A percentile compares a stretch with the other conserved stretches of the same genome.
Evolutionary conservation across 2,113 vertebrate species (phyloP).

Genomic region (Indri indri): DNA sequence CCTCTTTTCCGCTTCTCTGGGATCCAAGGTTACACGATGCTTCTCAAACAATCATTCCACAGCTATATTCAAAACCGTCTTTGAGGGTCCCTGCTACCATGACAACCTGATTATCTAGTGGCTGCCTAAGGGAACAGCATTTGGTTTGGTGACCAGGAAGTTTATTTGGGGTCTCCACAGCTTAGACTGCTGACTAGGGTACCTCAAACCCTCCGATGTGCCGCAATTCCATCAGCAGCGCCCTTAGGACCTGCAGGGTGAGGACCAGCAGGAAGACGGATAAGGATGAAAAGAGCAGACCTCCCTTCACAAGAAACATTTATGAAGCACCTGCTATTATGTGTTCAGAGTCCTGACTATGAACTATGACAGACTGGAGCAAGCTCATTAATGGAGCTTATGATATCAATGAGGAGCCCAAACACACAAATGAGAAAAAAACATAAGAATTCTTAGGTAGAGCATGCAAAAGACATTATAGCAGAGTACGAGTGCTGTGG

Average conservation of each 20-base stretch:
- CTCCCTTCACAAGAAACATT: neutral
- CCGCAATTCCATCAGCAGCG: neutral
- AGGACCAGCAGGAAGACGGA: neutral
- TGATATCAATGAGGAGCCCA: neutral
- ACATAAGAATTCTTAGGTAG: neutral
- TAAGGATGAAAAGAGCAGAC: neutral
- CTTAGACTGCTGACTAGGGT: neutral
- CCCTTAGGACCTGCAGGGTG: neutral
- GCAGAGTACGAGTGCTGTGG: neutral
- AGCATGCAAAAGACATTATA: neutral
- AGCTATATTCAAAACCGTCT: constrained; percentile 42
- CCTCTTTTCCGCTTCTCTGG: neutral
- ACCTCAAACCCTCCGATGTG: neutral
- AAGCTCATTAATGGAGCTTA: neutral
- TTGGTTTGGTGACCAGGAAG: constrained; percentile 23
- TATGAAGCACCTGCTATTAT: constrained; percentile 28
- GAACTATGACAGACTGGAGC: neutral
- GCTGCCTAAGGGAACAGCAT: neutral
- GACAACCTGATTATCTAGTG: constrained; percentile 27
- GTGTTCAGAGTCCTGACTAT: neutral
- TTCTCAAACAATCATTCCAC: constrained; percentile 52
- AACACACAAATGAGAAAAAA: neutral
- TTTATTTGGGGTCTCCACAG: neutral
- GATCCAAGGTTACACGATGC: constrained; percentile 29
- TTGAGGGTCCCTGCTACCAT: constrained; percentile 44